Evolutionary conservation across 1,140 invertebrate species (phyloP), one percentile per base, ranked within the genome.

Genomic region (Cyclargus thomasi): DNA sequence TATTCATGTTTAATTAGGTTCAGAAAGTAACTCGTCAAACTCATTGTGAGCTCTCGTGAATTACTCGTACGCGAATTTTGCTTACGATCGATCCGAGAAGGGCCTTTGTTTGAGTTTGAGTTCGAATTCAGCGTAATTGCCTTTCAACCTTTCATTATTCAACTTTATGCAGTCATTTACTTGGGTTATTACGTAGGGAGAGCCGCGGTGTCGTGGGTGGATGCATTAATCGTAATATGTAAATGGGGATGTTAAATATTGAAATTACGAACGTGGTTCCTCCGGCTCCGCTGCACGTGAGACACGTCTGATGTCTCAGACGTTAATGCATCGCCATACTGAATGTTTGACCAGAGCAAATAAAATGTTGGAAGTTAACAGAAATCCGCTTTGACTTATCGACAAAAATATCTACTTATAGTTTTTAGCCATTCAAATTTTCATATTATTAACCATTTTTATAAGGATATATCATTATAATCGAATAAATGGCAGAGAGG

Each of bases 131-230:
- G 84, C 83, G 80, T 90, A 90, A 90, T 90, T 90, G 86, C 85
- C 88, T 90, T 90, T 87, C 83, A 88, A 83, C 74, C 83, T 88
- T 88, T 88, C 86, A 90, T 88, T 90, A 88, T 88, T 86, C 84
- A 86, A 85, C 88, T 88, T 88, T 88, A 86, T 88, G 85, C 85
- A 88, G 85, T 85, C 86, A 86, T 90, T 88, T 88, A 86, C 86
- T 88, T 85, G 85, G 81, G 82, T 86, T 86, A 90, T 88, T 84
- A 85, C 81, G 78, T 81, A 88, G 84, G 81, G 86, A 84, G 82
- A 77, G 71, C 74, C 79, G 80, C 77, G 81, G 80, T 85, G 80
- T 84, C 81, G 85, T 90, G 82, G 85, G 81, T 88, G 83, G 79
- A 84, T 90, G 85, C 85, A 90, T 90, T 87, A 87, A 87, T 87